Percentiles rank a stretch among this genome's conserved stretches.
Evolutionary conservation across 2,888 invertebrate genomes (phyloP).

Genomic region (Leucoptera coffeella): DNA sequence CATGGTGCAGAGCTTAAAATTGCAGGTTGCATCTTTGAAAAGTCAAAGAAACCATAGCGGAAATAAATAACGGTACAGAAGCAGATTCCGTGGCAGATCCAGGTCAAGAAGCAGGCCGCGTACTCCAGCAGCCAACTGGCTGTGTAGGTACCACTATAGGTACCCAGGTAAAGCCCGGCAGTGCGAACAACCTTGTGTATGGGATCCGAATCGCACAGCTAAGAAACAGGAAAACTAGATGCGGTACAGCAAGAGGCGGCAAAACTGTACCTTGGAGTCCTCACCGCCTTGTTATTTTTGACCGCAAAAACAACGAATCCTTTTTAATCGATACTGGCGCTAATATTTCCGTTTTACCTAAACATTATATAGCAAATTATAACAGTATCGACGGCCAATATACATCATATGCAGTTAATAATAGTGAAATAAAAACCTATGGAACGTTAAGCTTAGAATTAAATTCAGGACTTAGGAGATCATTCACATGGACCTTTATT

Average conservation of each 20-base stretch:
- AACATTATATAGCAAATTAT: neutral
- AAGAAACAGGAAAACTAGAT: slow-evolving; percentile 2
- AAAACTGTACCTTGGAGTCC: neutral
- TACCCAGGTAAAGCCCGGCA: neutral
- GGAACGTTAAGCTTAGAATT: slow-evolving; percentile 4
- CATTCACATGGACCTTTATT: slow-evolving; percentile 6
- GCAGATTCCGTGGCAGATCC: too few relatives aligned
- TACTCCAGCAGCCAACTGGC: too few relatives aligned
- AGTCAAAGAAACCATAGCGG: too few relatives aligned
- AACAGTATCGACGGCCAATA: slow-evolving; percentile 3
- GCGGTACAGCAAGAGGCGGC: slow-evolving; percentile 2
- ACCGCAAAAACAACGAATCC: neutral
- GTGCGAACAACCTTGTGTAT: too few relatives aligned
- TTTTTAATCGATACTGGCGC: slow-evolving; percentile 5
- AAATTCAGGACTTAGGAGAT: slow-evolving; percentile 6
- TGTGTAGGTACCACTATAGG: slow-evolving; percentile 3
- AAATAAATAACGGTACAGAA: too few relatives aligned
- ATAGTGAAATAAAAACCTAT: slow-evolving; percentile 6
- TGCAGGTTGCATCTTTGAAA: too few relatives aligned
- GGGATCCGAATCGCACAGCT: neutral
- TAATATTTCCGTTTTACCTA: slow-evolving; percentile 4
- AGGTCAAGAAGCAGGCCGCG: too few relatives aligned
- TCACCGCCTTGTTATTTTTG: slow-evolving; percentile 3
- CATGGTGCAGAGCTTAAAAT: too few relatives aligned
- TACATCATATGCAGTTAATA: slow-evolving; percentile 10